A percentile compares a stretch with the other conserved stretches of the same genome.
phyloP scores from a whole-genome alignment of 2,113 vertebrate species.

The Fulica atra region DNA sequence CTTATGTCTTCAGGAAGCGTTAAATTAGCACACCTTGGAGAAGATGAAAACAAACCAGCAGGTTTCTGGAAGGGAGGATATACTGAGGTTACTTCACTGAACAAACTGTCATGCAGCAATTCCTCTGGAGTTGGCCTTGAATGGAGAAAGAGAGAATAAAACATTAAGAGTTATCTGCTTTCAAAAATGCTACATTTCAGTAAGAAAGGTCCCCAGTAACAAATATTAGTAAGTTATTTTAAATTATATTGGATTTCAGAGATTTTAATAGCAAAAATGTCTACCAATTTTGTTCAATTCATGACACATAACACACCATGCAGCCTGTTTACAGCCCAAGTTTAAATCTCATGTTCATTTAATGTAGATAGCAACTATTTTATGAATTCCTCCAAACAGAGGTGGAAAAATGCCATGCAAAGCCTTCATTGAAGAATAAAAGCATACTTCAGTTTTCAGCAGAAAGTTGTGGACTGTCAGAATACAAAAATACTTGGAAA shows the following conservation, averaged over 20 bases:
- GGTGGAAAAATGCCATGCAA: not conserved
- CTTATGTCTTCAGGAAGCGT: slow-evolving; percentile 92
- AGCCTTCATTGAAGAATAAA: not conserved
- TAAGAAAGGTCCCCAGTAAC: not conserved
- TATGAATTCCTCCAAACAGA: not conserved
- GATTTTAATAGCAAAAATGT: not conserved
- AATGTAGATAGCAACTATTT: not conserved
- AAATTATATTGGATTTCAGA: not conserved
- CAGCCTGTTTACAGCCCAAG: not conserved
- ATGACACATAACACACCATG: not conserved
- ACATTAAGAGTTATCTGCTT: not conserved
- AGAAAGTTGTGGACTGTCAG: not conserved
- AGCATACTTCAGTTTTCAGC: not conserved
- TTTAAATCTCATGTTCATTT: not conserved
- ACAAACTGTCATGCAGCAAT: slow-evolving; percentile 83
- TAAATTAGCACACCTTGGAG: slow-evolving; percentile 89
- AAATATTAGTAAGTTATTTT: not conserved
- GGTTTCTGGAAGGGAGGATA: slow-evolving; percentile 84
- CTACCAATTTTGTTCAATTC: not conserved
- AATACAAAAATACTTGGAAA: not conserved
- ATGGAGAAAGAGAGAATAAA: not conserved
- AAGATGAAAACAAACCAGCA: slow-evolving; percentile 89
- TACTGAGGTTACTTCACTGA: slow-evolving; percentile 80
- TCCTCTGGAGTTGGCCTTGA: slow-evolving; percentile 87
- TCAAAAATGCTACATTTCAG: not conserved